Evolutionary conservation across 2,888 invertebrate genomes (phyloP), one percentile per base, ranked within the genome.

Genomic region (Parthenolecanium corni): DNA sequence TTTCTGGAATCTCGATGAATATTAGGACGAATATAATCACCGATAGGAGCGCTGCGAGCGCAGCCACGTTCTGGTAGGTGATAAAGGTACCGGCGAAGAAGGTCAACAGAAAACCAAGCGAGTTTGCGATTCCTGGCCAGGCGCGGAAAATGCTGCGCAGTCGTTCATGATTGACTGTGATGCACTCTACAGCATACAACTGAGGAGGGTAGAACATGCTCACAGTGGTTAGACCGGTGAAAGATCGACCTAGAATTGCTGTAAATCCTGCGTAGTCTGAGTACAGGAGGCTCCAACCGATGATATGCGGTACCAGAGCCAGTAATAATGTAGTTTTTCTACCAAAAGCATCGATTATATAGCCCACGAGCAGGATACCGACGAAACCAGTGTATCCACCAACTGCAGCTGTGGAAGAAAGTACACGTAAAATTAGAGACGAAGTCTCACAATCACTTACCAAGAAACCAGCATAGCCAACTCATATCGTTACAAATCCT

Each of bases 201-300:
- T 79, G 76, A 1, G 79, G 76, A 0, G 80, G 78, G 11, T 76
- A 75, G 47, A 79, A 76, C 2, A 78, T 76, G 58, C 80, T 69
- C 0, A 80, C 80, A 44, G 67, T 67, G 6, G 69, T 69, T 16
- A 68, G 21, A 16, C 70, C 80, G 0, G 74, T 70, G 1, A 80
- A 66, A 6, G 70, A 58, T n/a, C 71, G 65, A 0, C 71, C 71
- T 2, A 62, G 46, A 36, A 70, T 52, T 16, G 65, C 64, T 2
- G 64, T 70, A 36, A 70, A 51, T 16, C 64, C 64, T 2, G 64
- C 70, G 46, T 67, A 75, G 74, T 62, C 70, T 38, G 71, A 66
- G 2, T 77, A 76, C 31, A 81, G 72, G 1, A 74, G 69, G 4
- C 77, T 66, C 80, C 80, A 81, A 5, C 80, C 80, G 6, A 75